Evolutionary conservation across 2,113 vertebrate species (phyloP).

Genomic region (Rhineura floridana): DNA sequence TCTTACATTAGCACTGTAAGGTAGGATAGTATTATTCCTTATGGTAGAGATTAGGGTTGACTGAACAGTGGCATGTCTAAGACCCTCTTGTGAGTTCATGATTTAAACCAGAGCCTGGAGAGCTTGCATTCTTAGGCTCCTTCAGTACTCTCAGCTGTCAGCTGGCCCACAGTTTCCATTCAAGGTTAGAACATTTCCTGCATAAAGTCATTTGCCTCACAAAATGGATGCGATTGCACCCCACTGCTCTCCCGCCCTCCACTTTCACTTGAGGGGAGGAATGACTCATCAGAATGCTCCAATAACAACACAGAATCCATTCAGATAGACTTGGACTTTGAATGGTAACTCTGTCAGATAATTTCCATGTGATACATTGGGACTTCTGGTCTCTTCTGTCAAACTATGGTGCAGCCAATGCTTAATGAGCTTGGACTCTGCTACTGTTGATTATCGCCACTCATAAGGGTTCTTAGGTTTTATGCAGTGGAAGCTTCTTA

Average conservation of each 20-base stretch:
- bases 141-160: neutral
- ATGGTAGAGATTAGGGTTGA: neutral
- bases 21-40: neutral
- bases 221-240: conserved; percentile 22
- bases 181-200: conserved; percentile 11
- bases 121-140: no score
- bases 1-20: neutral
- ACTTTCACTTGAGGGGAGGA: conserved; percentile 9
- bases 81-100: neutral
- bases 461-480: neutral
- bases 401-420: neutral
- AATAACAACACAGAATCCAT: conserved; percentile 20
- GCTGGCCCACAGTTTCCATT: neutral
- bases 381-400: neutral
- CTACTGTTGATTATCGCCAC: neutral
- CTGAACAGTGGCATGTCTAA: neutral
- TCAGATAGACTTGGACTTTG: conserved; percentile 20
- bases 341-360: conserved; percentile 35
- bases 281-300: neutral
- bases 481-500: conserved; percentile 26
- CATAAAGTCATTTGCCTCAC: conserved; percentile 20
- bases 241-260: neutral
- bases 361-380: conserved; percentile 9
- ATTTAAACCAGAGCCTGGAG: neutral
- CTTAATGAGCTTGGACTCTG: conserved; percentile 54